Evolutionary conservation across 1,140 invertebrate species (phyloP).

Genomic region (Aphelinus certus): DNA sequence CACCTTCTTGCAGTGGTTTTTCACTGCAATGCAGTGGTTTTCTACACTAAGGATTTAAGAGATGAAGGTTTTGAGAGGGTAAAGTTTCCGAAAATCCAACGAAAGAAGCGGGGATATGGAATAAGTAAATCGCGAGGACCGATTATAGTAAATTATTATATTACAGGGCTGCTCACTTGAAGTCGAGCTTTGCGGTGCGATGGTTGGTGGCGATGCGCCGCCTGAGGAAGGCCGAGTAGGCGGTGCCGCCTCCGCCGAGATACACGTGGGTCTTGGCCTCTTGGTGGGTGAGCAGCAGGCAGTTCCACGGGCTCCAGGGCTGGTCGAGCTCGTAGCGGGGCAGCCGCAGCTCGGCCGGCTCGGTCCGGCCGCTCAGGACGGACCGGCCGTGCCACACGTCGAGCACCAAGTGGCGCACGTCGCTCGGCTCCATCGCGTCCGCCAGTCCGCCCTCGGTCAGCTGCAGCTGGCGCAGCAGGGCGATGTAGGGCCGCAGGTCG

Average conservation of each 20-base stretch:
- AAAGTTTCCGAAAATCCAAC: too few species aligned
- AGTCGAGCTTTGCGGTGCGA: constrained; percentile 51
- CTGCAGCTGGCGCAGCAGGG: too few species aligned
- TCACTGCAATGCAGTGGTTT: too few species aligned
- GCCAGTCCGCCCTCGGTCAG: constrained; percentile 60
- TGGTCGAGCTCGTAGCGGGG: constrained; percentile 69
- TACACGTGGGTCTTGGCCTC: constrained; percentile 70
- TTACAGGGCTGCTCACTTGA: constrained; percentile 40
- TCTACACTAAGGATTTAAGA: too few species aligned
- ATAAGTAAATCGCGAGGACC: too few species aligned
- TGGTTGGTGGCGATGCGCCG: constrained; percentile 49
- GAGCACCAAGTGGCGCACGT: constrained; percentile 73
- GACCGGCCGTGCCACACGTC: constrained; percentile 76
- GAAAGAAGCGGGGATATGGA: too few species aligned
- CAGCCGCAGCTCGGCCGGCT: constrained; percentile 69
- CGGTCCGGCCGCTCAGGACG: constrained; percentile 69
- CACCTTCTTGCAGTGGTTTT: too few species aligned
- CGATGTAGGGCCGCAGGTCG: too few species aligned
- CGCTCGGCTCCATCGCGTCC: constrained; percentile 71
- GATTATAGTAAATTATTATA: too few species aligned
- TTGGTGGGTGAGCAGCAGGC: constrained; percentile 72
- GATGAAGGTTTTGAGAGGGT: too few species aligned
- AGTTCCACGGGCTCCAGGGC: constrained; percentile 80
- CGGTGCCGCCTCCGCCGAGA: constrained; percentile 40
- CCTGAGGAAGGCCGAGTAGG: constrained; percentile 51